Conservation (phyloP, 2,888 invertebrate genomes). For the Noctua comes region DNA sequence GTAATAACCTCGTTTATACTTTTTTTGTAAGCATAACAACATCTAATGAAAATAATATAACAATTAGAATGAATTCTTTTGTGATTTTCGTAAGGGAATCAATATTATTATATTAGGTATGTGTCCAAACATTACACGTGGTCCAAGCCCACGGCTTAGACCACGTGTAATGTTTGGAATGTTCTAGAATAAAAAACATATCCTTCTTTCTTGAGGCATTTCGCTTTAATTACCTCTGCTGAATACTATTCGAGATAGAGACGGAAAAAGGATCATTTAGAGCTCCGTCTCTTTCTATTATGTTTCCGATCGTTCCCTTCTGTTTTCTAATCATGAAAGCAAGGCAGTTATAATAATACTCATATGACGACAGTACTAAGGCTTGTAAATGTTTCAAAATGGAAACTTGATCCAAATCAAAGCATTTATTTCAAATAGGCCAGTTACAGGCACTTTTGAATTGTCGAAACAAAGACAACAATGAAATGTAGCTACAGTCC, state of each 20-base stretch:
- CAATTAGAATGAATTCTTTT: slow-evolving; percentile 11
- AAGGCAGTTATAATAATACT: neutral
- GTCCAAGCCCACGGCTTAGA: no score
- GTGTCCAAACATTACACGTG: no score
- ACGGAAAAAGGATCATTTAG: neutral
- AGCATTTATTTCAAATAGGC: no score
- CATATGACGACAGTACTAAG: no score
- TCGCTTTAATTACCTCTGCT: neutral
- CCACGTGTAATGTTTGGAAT: neutral
- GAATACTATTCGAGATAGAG: neutral
- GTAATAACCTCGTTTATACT: neutral
- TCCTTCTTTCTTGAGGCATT: neutral
- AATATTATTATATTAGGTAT: neutral
- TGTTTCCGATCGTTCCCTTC: neutral
- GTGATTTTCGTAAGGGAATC: neutral
- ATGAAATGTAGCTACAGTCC: no score
- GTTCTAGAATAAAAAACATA: neutral
- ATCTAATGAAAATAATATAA: neutral
- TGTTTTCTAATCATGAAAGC: neutral
- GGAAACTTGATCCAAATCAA: no score
- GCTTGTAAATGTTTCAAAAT: no score
- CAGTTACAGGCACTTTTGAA: no score
- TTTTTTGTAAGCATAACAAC: neutral
- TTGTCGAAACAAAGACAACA: no score
- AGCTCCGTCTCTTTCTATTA: neutral